These are phyloP conservation scores for Bradynema listronoti DNA, from an alignment of 1,140 invertebrate genomes.

Conservation along the genomic window DNA sequence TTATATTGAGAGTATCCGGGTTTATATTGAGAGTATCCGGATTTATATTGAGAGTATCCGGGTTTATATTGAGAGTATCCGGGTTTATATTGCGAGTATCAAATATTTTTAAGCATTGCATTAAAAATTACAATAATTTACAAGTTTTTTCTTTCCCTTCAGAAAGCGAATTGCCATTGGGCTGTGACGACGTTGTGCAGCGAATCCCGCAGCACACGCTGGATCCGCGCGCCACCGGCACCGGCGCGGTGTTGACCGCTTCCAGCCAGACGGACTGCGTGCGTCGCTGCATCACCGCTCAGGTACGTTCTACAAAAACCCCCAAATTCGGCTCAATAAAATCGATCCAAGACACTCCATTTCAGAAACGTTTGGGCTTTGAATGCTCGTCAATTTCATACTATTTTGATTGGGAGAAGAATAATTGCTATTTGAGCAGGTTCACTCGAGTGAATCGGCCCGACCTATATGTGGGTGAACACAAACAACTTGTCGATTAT, in stretches of 20 bases:
- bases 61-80: no score
- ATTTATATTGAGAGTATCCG: no score
- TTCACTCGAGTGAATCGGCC: conserved; percentile 31
- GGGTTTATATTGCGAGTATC: no score
- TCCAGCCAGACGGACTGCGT: conserved; percentile 31
- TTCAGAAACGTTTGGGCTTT: conserved; percentile 34
- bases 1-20: no score
- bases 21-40: no score
- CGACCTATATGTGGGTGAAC: conserved; percentile 34
- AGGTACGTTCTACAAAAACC: conserved; percentile 17
- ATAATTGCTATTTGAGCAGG: conserved; percentile 41
- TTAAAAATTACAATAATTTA: no score
- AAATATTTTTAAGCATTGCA: no score
- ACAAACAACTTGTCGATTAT: conserved; percentile 36
- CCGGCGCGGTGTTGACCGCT: conserved; percentile 38
- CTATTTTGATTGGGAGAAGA: conserved; percentile 34
- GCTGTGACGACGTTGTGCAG: conserved; percentile 40
- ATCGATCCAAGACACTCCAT: background rate
- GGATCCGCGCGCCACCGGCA: conserved; percentile 22
- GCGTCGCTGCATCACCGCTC: conserved; percentile 25
- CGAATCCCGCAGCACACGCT: conserved; percentile 37
- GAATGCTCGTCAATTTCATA: conserved; percentile 32
- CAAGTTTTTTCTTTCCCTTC: background rate
- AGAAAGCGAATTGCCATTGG: conserved; percentile 24
- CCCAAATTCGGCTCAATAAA: conserved; percentile 5